Base-by-base conservation (phyloP, 2,113 vertebrate species). In the Agapornis roseicollis region DNA sequence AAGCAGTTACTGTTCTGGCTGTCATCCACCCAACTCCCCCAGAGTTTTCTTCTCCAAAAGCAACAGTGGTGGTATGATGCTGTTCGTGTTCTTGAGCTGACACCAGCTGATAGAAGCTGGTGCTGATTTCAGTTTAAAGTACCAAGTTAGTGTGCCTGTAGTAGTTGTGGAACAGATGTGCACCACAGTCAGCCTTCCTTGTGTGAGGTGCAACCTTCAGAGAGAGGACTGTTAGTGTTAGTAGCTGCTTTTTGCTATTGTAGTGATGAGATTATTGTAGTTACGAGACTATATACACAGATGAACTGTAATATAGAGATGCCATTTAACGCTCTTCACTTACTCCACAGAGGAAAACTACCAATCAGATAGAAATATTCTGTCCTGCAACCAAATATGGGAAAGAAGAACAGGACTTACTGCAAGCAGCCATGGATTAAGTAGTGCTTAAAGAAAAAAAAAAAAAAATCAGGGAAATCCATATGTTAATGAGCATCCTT, bases 331-430 rank as follows among this genome's bases (percentile, higher is more conserved):
- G 61, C 92, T 78, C 63, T 61, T 44, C 19, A 49, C 71, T 89
- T 79, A 65, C 17, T 93, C 71, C 60, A 90, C 25, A 56, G 85
- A 90, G 68, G 50, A 93, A 95, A 73, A 39, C 80, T 86, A 94
- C 94, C 95, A 97, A 95, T 96, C 85, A 76, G 85, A 93, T 90
- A 80, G 80, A 97, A 96, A 95, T 94, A 94, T 8, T 80, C 53
- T 17, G 1, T 80, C 85, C 85, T 58, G 53, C 71, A 96, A 89
- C 93, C 95, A 96, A 91, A 97, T 95, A 96, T 85, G 95, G 95
- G 76, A 95, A 96, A 91, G 92, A 92, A 66, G 77, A 96, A 39
- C 39, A 80, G 33, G 71, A 89, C 24, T 88, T 87, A 61, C 6
- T 88, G 55, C 50, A 50, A 58, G 23, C 71, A 76, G 44, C 49